Evolutionary conservation across 1,140 invertebrate species (phyloP), one percentile per base, ranked within the genome.

Genomic region (Asbolus verrucosus): DNA sequence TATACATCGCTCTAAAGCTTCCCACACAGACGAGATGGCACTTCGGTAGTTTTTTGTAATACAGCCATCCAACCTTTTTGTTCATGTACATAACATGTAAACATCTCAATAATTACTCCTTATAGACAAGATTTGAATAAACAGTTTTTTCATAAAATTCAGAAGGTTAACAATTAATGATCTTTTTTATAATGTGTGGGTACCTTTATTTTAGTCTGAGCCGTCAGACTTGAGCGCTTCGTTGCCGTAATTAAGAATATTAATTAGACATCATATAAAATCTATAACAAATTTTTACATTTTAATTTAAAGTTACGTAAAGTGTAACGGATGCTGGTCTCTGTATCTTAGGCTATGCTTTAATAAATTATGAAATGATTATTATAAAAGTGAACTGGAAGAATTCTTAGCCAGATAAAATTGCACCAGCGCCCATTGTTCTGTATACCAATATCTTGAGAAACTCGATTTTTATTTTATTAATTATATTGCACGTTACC

Each of bases 331-430:
- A 54, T 54, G 46, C 46, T 54, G 46, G 11, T 54, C 46, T 46
- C 11, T 41, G 15, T 41, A 27, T 27, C n/a, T 36, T 36, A n/a
- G n/a, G 11, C 6, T 21, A 50, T 50, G 46, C 19, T 54, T 54
- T 54, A 54, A 54, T 27, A 54, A 27, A 54, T 54, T 54, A 11
- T 54, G 46, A 54, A 54, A 54, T 24, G 14, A 54, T 54, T 54
- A 24, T 54, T 54, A 2, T 11, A 6, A 3, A 2, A n/a, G 6
- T 11, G 11, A n/a, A n/a, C n/a, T 36, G 11, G 33, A 3, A 6
- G 33, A 4, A 36, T 36, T 36, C 11, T 8, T 4, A 5, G 27
- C 9, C 8, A 6, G 13, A 46, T n/a, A 46, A 43, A 46, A n/a
- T n/a, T n/a, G n/a, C n/a, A n/a, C n/a, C n/a, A n/a, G n/a, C n/a